Conservation (phyloP, 2,113 vertebrate genomes). For the Cheilinus undulatus region DNA sequence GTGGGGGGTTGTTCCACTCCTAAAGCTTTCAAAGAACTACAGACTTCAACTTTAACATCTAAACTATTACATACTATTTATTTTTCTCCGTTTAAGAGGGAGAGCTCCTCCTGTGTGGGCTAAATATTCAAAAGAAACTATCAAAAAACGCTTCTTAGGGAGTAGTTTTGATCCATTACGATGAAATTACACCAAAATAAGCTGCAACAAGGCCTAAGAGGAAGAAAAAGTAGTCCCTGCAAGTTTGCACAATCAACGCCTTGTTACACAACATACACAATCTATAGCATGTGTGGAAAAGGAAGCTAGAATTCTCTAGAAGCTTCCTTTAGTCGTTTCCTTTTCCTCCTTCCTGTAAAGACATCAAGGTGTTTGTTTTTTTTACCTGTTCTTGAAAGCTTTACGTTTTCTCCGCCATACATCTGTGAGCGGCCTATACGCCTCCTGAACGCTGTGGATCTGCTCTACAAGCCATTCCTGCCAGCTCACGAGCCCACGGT, state of each 20-base stretch:
- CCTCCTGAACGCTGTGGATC: conserved; percentile 53
- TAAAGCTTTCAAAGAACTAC: conserved; percentile 28
- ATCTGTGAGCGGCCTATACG: conserved; percentile 65
- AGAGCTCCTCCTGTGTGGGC: neutral
- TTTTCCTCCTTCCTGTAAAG: conserved; percentile 11
- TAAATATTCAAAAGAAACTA: neutral
- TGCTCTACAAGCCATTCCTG: conserved; percentile 61
- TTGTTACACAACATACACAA: conserved; percentile 72
- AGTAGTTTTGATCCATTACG: conserved; percentile 18
- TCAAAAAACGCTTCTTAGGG: conserved; percentile 25
- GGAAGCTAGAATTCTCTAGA: conserved; percentile 33
- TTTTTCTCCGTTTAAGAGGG: neutral
- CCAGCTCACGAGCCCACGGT: conserved; percentile 57
- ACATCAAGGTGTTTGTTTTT: conserved; percentile 6
- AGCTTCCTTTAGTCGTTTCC: conserved; percentile 2
- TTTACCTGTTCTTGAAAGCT: conserved; percentile 60
- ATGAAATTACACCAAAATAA: neutral
- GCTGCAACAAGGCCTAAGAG: neutral
- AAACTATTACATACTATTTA: neutral
- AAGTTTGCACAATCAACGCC: conserved; percentile 58
- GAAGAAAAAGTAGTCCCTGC: conserved; percentile 24
- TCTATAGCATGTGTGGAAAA: conserved; percentile 46
- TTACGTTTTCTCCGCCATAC: conserved; percentile 51
- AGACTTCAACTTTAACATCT: conserved; percentile 17
- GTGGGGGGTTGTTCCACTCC: neutral